A percentile compares a stretch with the other conserved stretches of the same genome.
Conservation (phyloP, 2,888 invertebrate genomes). For the Lasius fuliginosus region DNA sequence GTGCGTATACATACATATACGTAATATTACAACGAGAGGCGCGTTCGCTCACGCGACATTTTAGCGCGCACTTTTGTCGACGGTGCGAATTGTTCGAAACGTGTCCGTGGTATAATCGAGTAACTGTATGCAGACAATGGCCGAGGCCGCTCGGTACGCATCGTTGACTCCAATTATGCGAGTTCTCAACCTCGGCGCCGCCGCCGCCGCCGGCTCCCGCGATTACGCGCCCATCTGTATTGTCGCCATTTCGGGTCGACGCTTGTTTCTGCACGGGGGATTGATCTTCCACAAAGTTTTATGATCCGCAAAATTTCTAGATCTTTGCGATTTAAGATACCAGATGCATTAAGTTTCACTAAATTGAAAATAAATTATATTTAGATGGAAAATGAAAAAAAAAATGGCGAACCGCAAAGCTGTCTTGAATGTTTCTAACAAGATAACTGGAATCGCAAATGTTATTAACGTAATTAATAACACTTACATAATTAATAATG, state of each 20-base stretch:
- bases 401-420: background rate
- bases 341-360: background rate
- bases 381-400: background rate
- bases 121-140: slow-evolving; percentile 83
- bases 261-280: background rate
- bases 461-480: background rate
- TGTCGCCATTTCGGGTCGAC: background rate
- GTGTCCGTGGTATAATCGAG: slow-evolving; percentile 78
- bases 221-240: slow-evolving; percentile 47
- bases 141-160: slow-evolving; percentile 82
- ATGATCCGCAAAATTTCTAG: background rate
- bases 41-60: slow-evolving; percentile 59
- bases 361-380: background rate
- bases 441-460: background rate
- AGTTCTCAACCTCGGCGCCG: slow-evolving; percentile 80
- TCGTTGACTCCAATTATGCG: slow-evolving; percentile 84
- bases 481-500: too few species aligned
- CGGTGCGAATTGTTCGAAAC: slow-evolving; percentile 72
- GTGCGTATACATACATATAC: background rate
- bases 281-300: background rate
- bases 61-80: slow-evolving; percentile 65
- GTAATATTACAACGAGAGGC: slow-evolving; percentile 29
- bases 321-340: background rate
- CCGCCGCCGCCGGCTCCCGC: slow-evolving; percentile 47
- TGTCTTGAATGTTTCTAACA: background rate